Percentiles rank a stretch among this genome's conserved stretches.
Conservation (phyloP, 2,888 invertebrate species). For the Thumatha senex region DNA sequence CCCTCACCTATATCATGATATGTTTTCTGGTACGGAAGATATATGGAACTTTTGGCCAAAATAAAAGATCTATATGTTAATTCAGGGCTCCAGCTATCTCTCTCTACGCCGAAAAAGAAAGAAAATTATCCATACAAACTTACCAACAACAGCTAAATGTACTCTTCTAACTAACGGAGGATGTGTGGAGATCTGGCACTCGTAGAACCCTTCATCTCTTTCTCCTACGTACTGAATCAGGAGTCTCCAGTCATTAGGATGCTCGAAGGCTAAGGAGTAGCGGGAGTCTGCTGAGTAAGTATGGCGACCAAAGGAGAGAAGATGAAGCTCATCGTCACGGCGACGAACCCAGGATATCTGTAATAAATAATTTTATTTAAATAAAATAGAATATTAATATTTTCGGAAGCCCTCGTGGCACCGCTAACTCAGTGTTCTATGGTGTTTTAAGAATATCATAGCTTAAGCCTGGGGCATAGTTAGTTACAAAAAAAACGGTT, state of each 20-base stretch:
- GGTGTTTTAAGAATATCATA: no score
- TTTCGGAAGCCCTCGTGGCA: no score
- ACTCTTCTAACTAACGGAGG: constrained; percentile 88
- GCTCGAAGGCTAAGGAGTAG: constrained; percentile 87
- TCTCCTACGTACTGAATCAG: constrained; percentile 88
- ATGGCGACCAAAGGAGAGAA: constrained; percentile 87
- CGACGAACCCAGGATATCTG: constrained; percentile 89
- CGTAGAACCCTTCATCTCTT: constrained; percentile 90
- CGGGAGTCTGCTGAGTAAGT: constrained; percentile 86
- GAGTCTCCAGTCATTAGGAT: constrained; percentile 90
- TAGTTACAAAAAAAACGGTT: no score
- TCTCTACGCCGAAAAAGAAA: no score
- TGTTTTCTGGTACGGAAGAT: no score
- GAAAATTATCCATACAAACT: constrained; percentile 50
- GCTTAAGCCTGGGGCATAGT: no score
- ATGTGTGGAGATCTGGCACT: constrained; percentile 91
- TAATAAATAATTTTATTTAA: constrained; percentile 2
- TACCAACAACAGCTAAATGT: constrained; percentile 88
- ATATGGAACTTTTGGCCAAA: no score
- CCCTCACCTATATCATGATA: no score
- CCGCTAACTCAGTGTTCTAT: no score
- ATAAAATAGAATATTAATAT: no score
- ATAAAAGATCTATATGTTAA: no score
- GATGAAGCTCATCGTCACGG: constrained; percentile 85
- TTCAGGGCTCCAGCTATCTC: no score